These are phyloP conservation scores for Corythornis vintsioides DNA, from an alignment of 2,113 vertebrate genomes.

Conservation along the genomic window DNA sequence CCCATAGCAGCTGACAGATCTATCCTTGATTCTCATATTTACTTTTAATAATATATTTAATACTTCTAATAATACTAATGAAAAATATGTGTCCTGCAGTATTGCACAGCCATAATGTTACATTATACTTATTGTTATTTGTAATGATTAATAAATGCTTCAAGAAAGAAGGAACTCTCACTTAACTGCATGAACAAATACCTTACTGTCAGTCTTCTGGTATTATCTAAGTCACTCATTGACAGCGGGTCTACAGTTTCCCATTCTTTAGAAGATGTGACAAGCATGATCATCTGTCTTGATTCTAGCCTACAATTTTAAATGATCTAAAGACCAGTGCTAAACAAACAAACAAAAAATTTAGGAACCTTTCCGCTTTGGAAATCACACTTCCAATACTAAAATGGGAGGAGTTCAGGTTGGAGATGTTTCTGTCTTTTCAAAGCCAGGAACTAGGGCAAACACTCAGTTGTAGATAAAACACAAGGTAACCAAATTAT, in stretches of 20 bases:
- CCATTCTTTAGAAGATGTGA: neutral
- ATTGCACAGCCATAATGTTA: neutral
- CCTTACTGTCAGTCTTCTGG: neutral
- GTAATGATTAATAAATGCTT: neutral
- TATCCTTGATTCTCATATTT: neutral
- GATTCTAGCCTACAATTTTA: neutral
- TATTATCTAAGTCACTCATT: neutral
- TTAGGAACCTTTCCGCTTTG: neutral
- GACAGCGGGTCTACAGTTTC: neutral
- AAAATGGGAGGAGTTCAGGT: neutral
- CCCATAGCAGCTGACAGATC: neutral
- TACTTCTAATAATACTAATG: neutral
- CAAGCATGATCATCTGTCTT: neutral
- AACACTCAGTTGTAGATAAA: neutral
- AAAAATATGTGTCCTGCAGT: neutral
- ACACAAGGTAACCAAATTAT: neutral
- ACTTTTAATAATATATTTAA: neutral
- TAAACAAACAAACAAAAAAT: neutral
- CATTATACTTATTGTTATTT: neutral
- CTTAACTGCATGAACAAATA: neutral
- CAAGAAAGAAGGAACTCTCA: neutral
- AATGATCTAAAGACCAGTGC: neutral
- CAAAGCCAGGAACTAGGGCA: neutral
- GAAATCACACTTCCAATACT: neutral
- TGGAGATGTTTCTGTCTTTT: neutral